Evolutionary conservation across 2,113 vertebrate genomes (phyloP).

Genomic region (Oreocharis arfaki): DNA sequence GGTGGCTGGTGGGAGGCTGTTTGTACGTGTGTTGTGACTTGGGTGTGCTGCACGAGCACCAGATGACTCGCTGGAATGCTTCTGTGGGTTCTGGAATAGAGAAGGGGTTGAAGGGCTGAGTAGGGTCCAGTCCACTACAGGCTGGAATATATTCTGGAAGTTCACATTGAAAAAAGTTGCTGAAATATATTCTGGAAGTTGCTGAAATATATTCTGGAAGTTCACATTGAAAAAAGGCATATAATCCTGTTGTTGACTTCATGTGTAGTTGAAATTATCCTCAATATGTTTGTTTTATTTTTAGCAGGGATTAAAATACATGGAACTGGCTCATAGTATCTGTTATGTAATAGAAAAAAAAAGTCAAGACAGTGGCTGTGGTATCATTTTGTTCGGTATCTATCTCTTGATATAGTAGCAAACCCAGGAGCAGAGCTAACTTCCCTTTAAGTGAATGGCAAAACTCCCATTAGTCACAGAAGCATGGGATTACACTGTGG

Average conservation of each 20-base stretch:
- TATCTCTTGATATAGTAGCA: not conserved
- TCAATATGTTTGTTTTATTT: not conserved
- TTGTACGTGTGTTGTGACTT: rapidly evolving
- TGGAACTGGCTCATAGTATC: not conserved
- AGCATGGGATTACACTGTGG: not conserved
- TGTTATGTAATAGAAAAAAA: not conserved
- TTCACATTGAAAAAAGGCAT: not conserved
- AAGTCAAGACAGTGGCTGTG: not conserved
- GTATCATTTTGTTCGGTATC: not conserved
- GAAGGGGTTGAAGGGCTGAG: not conserved
- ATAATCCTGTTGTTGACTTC: not conserved
- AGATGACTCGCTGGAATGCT: not conserved
- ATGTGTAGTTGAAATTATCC: not conserved
- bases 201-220: not conserved
- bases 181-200: not conserved
- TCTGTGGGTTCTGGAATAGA: not conserved
- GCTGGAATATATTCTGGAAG: not conserved
- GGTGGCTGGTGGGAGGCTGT: not conserved
- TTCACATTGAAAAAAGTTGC: not conserved
- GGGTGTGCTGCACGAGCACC: rapidly evolving
- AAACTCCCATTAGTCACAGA: not conserved
- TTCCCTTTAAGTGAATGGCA: not conserved
- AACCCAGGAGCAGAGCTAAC: not conserved
- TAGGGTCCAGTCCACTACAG: not conserved
- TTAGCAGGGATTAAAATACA: not conserved